These are phyloP conservation scores for Parazoanthus darwini DNA, from an alignment of 92 coral and sea anemone genomes.

Conservation along the genomic window DNA sequence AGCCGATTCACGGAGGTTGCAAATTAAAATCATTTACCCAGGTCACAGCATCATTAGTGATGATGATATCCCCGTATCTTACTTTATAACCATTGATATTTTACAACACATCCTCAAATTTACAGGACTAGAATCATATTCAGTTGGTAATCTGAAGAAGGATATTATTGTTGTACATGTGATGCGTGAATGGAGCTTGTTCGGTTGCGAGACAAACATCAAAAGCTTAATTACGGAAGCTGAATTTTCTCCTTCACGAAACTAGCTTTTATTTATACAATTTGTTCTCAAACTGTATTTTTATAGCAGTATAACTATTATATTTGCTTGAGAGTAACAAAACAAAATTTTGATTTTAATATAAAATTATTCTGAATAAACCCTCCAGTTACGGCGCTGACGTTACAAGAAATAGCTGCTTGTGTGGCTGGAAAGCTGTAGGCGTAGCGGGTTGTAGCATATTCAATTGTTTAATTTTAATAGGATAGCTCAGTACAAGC, in stretches of 20 bases:
- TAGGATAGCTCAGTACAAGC: neutral
- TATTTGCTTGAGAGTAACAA: neutral
- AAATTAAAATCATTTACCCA: slow-evolving; percentile 2
- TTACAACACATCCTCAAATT: neutral
- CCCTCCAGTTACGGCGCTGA: neutral
- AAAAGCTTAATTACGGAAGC: neutral
- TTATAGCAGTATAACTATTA: neutral
- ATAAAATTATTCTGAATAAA: neutral
- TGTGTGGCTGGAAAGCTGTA: neutral
- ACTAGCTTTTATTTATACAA: neutral
- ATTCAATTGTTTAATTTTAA: too few relatives aligned
- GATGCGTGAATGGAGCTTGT: neutral
- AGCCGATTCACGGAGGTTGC: slow-evolving; percentile 21
- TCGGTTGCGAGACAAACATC: neutral
- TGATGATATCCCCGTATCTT: neutral
- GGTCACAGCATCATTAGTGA: neutral
- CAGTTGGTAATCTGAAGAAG: neutral
- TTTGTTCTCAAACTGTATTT: neutral
- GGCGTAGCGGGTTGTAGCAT: neutral
- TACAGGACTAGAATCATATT: neutral
- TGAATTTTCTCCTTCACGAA: neutral
- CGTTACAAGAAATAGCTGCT: neutral
- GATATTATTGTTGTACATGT: neutral
- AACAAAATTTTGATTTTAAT: neutral
- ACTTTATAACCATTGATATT: neutral